Base-by-base conservation (phyloP, 2,888 invertebrate genomes). In the Graphium colonna region DNA sequence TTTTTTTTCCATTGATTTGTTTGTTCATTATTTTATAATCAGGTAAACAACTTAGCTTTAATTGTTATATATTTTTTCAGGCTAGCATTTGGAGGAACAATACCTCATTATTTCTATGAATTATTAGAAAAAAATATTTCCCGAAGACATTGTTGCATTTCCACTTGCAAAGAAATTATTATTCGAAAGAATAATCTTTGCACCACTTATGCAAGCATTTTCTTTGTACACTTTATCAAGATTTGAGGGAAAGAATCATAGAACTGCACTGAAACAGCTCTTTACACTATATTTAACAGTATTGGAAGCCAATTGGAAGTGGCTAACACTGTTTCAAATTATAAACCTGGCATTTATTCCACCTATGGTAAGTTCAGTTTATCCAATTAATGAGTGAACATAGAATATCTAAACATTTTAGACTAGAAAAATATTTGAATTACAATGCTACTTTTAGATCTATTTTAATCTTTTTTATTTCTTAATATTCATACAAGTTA, bases 21-120 rank as follows among this genome's bases (percentile, higher is more conserved):
- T n/a, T n/a, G n/a, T n/a, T n/a, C n/a, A n/a, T n/a, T n/a, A n/a
- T n/a, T n/a, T n/a, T n/a, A n/a, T n/a, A n/a, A n/a, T n/a, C n/a
- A n/a, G n/a, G n/a, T n/a, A n/a, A n/a, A n/a, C n/a, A n/a, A n/a
- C n/a, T n/a, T n/a, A n/a, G n/a, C n/a, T n/a, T n/a, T n/a, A n/a
- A n/a, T n/a, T n/a, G n/a, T n/a, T n/a, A n/a, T n/a, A n/a, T n/a
- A n/a, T 54, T 46, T 39, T 69, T 69, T 40, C 79, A 95, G 95
- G 44, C 83, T 96, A 41, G 68, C 95, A n/a, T 95, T 96, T 77
- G 95, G 95, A 51, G 96, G 96, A 21, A 91, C 94, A 1, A 82
- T 95, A 2, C 95, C 96, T 0, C 95, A 96, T 77, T 95, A 92
- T 69, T 95, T 96, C 75, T 95, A 95, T 69, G 85, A 89, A 59